These are phyloP conservation scores for Colletes latitarsis DNA, from an alignment of 1,140 invertebrate genomes.

Conservation along the genomic window DNA sequence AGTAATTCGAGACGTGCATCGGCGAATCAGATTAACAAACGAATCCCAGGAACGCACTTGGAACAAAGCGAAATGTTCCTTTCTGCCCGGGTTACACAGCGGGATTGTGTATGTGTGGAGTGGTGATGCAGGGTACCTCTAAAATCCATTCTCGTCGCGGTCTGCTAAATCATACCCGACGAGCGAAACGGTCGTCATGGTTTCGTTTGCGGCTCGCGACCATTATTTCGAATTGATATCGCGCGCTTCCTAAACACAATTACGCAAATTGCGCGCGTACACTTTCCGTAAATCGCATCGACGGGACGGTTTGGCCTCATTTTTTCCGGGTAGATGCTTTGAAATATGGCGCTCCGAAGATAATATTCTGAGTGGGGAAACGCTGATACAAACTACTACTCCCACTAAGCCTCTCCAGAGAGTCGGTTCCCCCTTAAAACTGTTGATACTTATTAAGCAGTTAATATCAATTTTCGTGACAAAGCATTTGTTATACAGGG, in stretches of 20 bases:
- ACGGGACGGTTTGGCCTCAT: background rate
- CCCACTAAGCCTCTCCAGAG: no score
- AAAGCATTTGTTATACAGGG: no score
- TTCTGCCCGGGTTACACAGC: slow-evolving; percentile 3
- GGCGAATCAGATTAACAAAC: slow-evolving; percentile 28
- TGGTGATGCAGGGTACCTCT: background rate
- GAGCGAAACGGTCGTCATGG: slow-evolving; percentile 29
- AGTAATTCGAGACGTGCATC: background rate
- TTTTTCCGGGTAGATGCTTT: background rate
- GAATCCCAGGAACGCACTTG: slow-evolving; percentile 22
- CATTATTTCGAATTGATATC: slow-evolving; percentile 18
- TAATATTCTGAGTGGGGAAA: no score
- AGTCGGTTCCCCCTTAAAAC: no score
- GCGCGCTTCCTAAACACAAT: background rate
- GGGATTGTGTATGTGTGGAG: background rate
- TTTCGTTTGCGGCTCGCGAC: slow-evolving; percentile 16
- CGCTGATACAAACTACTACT: no score
- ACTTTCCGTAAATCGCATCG: background rate
- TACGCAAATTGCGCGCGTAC: background rate
- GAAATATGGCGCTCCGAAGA: no score
- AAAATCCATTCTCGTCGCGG: slow-evolving; percentile 22
- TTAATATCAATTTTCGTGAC: no score
- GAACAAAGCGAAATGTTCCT: slow-evolving; percentile 30
- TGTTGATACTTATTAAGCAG: no score
- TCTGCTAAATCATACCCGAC: slow-evolving; percentile 35